Percentiles rank a stretch among this genome's conserved stretches.
Evolutionary conservation across 2,888 invertebrate species (phyloP).

Genomic region (Eupelmus urozonus): DNA sequence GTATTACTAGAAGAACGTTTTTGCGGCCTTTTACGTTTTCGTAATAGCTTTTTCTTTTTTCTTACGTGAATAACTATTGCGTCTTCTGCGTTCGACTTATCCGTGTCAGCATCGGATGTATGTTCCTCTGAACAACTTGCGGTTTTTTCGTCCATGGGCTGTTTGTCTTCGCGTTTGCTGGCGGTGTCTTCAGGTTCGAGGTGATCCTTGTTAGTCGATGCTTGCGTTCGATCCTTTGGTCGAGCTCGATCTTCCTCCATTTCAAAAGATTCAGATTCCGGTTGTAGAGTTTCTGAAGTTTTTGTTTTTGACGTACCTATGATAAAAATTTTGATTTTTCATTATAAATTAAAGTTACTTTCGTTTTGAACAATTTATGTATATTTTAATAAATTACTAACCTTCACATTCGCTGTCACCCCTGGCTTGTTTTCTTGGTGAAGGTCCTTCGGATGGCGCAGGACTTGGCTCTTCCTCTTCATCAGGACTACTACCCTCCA

Average conservation of each 20-base stretch:
- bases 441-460: slow-evolving; percentile 79
- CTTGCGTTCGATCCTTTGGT: slow-evolving; percentile 24
- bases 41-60: slow-evolving; percentile 76
- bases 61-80: slow-evolving; percentile 78
- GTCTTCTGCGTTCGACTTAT: slow-evolving; percentile 79
- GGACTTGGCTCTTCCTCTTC: slow-evolving; percentile 75
- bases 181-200: slow-evolving; percentile 28
- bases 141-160: slow-evolving; percentile 45
- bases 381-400: slow-evolving; percentile 44
- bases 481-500: slow-evolving; percentile 72
- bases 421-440: slow-evolving; percentile 82
- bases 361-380: too few species aligned
- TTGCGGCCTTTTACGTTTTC: slow-evolving; percentile 78
- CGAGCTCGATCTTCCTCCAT: slow-evolving; percentile 32
- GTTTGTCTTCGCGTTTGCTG: slow-evolving; percentile 27
- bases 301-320: slow-evolving; percentile 80
- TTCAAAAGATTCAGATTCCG: slow-evolving; percentile 67
- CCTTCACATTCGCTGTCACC: slow-evolving; percentile 72
- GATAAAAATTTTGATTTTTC: slow-evolving; percentile 39
- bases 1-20: slow-evolving; percentile 69
- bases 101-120: slow-evolving; percentile 75
- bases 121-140: slow-evolving; percentile 56
- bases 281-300: slow-evolving; percentile 77
- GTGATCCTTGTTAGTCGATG: slow-evolving; percentile 10
- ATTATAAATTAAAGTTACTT: too few species aligned